Conservation (phyloP, 2,113 vertebrate species). For the Catharus bicknelli region DNA sequence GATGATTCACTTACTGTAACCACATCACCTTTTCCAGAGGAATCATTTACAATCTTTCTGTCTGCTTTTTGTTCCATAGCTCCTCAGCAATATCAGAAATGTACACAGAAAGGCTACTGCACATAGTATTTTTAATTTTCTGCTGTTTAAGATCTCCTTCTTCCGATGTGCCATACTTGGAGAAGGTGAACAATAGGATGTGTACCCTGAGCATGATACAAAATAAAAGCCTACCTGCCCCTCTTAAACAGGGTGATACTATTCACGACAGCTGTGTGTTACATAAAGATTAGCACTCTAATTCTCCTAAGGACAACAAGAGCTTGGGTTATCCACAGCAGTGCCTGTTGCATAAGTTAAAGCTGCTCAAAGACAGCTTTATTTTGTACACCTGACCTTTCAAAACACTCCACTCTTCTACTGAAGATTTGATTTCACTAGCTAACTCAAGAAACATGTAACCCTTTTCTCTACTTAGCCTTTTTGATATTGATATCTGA, state of each 20-base stretch:
- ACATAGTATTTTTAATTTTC: background rate
- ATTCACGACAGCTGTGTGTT: constrained; percentile 46
- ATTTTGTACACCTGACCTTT: constrained; percentile 44
- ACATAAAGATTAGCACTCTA: constrained; percentile 57
- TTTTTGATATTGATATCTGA: background rate
- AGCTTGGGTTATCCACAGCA: constrained; percentile 53
- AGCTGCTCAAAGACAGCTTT: constrained; percentile 62
- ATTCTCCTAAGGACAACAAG: constrained; percentile 50
- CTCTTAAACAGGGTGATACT: constrained; percentile 2
- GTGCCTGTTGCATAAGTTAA: constrained; percentile 64
- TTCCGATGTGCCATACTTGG: background rate
- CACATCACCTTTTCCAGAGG: background rate
- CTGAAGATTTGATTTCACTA: background rate
- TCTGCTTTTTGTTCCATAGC: background rate
- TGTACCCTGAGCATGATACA: background rate
- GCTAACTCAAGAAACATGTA: background rate
- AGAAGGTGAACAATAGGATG: background rate
- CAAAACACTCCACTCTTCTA: background rate
- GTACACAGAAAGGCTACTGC: background rate
- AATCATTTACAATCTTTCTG: background rate
- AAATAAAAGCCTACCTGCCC: background rate
- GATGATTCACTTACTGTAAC: background rate
- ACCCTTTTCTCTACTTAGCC: background rate
- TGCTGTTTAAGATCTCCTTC: background rate
- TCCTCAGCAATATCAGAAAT: background rate